These are phyloP conservation scores for Drosophila orena DNA, from an alignment of 1,140 invertebrate genomes.

Conservation along the genomic window DNA sequence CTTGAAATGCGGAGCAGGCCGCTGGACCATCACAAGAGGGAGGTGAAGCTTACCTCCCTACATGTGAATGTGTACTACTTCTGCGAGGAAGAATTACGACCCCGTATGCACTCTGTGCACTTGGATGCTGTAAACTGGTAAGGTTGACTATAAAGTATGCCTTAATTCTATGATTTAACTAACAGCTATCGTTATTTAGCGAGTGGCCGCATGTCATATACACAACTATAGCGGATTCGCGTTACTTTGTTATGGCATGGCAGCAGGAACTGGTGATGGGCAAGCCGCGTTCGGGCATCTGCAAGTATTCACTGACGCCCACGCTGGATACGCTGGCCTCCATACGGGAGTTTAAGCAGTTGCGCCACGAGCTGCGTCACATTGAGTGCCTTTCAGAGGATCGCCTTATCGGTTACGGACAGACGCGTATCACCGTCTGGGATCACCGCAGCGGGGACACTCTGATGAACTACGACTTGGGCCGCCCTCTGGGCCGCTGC, in stretches of 20 bases:
- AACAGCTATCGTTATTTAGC: conserved; percentile 20
- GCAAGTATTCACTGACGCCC: conserved; percentile 81
- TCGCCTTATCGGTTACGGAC: conserved; percentile 74
- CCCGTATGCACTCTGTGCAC: conserved; percentile 75
- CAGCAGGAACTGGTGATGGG: conserved; percentile 71
- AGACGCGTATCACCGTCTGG: conserved; percentile 73
- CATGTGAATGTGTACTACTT: conserved; percentile 82
- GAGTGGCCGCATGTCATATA: conserved; percentile 62
- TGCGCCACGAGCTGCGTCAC: conserved; percentile 67
- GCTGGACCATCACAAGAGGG: conserved; percentile 65
- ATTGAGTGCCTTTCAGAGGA: conserved; percentile 78
- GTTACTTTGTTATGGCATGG: conserved; percentile 81
- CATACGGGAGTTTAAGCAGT: conserved; percentile 78
- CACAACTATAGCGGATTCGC: conserved; percentile 70
- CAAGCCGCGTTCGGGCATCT: conserved; percentile 71
- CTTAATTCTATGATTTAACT: neutral
- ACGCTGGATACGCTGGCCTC: conserved; percentile 76
- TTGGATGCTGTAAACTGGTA: conserved; percentile 76
- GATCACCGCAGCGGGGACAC: conserved; percentile 82
- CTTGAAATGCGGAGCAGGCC: conserved; percentile 71
- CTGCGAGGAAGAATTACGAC: conserved; percentile 71
- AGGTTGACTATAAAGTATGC: neutral
- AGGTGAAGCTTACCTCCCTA: conserved; percentile 64
- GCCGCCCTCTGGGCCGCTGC: conserved; percentile 59
- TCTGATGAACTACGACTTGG: conserved; percentile 79